Base-by-base conservation (phyloP, 2,797 vertebrate species). In the Heterohyrax brucei region DNA sequence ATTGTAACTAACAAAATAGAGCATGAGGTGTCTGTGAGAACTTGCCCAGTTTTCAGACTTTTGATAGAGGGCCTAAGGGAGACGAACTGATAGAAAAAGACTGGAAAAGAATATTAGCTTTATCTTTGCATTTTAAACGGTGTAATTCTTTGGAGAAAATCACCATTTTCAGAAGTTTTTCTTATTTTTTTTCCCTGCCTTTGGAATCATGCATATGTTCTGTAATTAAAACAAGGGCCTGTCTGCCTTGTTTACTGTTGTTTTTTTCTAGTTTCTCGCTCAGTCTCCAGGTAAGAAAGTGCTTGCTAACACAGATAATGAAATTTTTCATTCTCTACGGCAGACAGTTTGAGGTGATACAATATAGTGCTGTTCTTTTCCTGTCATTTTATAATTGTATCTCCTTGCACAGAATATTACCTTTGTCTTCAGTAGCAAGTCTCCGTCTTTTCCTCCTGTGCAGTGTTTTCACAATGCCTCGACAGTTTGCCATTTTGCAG, bases 111-210 rank as follows among this genome's bases (percentile, higher is more conserved):
- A 44, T 91, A 28, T 73, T 61, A 77, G 13, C n/a, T 82, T 3
- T 76, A 26, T 44, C 75, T 80, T 73, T 46, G 10, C 56, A 50
- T 79, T 86, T 76, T 33, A 72, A 56, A 62, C 21, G 16, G 7
- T 87, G 13, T 33, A n/a, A 62, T 53, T 72, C 53, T 70, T 90
- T 48, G 87, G 72, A 82, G 78, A 89, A 93, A 77, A 61, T 48
- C 26, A 59, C 7, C 44, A 1, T 61, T 86, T 89, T 79, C 26
- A 66, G 48, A 50, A 46, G 39, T 39, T 46, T 33, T 33, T 46
- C n/a, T n/a, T n/a, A n/a, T 59, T 16, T 22, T 14, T 7, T 39
- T 39, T 39, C 39, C 39, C 39, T 39, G 39, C n/a, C 3, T 81
- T 75, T 62, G 33, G 39, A 61, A 3, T 84, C 68, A 24, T 46